Percentiles rank a stretch among this genome's conserved stretches.
These are phyloP conservation scores for Ornithorhynchus anatinus DNA, from an alignment of 2,113 vertebrate species.

Conservation along the genomic window DNA sequence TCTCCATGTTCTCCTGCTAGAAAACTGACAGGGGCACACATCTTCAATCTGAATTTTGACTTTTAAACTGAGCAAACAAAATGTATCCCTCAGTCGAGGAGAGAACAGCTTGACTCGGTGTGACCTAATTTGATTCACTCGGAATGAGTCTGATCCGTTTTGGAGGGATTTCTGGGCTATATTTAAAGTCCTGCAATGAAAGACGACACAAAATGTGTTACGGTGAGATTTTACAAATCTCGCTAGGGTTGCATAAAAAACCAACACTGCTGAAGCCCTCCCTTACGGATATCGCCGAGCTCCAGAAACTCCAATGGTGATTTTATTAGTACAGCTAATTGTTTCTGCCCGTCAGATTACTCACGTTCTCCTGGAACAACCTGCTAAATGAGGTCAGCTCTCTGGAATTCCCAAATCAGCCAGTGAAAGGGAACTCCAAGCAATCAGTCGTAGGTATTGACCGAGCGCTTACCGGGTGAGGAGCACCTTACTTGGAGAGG, in stretches of 20 bases:
- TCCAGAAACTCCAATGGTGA: constrained; percentile 44
- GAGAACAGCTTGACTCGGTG: constrained; percentile 22
- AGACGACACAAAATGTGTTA: constrained; percentile 12
- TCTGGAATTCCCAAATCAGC: constrained; percentile 47
- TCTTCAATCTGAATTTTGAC: neutral
- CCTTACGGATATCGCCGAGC: no score
- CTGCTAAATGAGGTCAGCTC: constrained; percentile 53
- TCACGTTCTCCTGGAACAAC: constrained; percentile 47
- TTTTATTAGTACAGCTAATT: constrained; percentile 47
- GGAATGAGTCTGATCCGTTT: constrained; percentile 23
- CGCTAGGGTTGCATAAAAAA: constrained; percentile 13
- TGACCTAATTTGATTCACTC: constrained; percentile 26
- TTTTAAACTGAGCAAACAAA: constrained; percentile 14
- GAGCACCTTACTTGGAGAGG: no score
- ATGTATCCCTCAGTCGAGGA: neutral
- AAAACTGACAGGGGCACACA: neutral
- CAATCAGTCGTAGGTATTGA: constrained; percentile 15
- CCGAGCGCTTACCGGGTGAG: no score
- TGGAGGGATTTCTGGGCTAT: constrained; percentile 21
- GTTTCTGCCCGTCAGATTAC: constrained; percentile 48
- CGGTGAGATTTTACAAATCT: constrained; percentile 1
- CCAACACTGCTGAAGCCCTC: no score
- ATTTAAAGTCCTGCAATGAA: constrained; percentile 32
- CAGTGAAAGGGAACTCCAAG: constrained; percentile 50
- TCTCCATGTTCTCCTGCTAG: neutral